A percentile compares a stretch with the other conserved stretches of the same genome.
Evolutionary conservation across 2,113 vertebrate species (phyloP).

Genomic region (Sardina pilchardus): DNA sequence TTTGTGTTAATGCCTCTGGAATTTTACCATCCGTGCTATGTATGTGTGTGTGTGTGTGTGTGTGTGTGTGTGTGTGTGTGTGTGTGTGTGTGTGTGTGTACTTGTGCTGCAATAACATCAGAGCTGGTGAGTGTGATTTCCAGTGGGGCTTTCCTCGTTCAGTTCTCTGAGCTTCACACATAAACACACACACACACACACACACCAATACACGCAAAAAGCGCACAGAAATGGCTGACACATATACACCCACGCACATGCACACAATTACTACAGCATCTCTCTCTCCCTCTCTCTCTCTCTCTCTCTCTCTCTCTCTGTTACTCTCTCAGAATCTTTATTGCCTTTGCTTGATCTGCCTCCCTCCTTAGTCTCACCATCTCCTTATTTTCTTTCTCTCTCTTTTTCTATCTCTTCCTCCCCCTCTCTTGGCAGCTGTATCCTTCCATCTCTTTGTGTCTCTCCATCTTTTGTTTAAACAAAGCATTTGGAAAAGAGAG

Average conservation of each 20-base stretch:
- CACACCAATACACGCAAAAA: too few species aligned
- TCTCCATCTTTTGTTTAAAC: not conserved
- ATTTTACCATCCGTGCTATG: not conserved
- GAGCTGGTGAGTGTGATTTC: not conserved
- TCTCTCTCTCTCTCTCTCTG: too few species aligned
- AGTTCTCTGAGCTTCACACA: not conserved
- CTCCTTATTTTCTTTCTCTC: not conserved
- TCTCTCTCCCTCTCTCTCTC: too few species aligned
- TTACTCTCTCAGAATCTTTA: too few species aligned
- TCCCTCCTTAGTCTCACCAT: not conserved
- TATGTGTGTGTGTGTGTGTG: slow-evolving; percentile 18
- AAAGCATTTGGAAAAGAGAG: too few species aligned
- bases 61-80: not conserved
- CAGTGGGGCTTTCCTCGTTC: not conserved
- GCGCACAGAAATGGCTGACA: too few species aligned
- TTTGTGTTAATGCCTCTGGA: not conserved
- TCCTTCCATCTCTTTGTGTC: too few species aligned
- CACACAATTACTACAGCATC: too few species aligned
- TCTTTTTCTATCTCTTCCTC: not conserved
- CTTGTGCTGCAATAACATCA: not conserved
- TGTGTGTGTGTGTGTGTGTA: slow-evolving; percentile 10
- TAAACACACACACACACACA: not conserved
- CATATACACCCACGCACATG: too few species aligned
- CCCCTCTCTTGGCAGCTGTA: not conserved
- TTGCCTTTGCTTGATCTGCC: not conserved